Evolutionary conservation across 2,888 invertebrate species (phyloP).

Genomic region (Drosophila birchii): DNA sequence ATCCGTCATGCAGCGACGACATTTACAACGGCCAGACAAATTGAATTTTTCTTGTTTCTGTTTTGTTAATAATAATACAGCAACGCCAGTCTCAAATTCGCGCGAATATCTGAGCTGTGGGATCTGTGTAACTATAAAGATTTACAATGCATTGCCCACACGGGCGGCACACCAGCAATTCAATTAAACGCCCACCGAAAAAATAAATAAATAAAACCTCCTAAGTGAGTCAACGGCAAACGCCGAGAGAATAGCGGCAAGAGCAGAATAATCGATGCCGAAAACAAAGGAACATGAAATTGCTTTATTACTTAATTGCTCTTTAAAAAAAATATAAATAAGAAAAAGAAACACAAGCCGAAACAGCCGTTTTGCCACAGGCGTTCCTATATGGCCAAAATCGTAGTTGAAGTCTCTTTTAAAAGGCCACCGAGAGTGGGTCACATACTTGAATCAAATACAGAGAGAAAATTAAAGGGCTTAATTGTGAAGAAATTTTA

Average conservation of each 20-base stretch:
- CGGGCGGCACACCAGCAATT: conserved; percentile 67
- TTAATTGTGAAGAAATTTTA: neutral
- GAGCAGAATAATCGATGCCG: conserved; percentile 64
- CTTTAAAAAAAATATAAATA: conserved; percentile 66
- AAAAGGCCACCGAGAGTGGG: conserved; percentile 70
- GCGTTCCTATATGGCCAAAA: conserved; percentile 42
- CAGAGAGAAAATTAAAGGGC: neutral
- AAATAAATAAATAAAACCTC: conserved; percentile 57
- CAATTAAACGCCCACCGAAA: conserved; percentile 78
- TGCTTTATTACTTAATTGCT: conserved; percentile 81
- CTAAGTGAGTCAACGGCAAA: conserved; percentile 60
- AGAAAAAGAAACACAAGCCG: conserved; percentile 62
- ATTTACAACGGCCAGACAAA: conserved; percentile 73
- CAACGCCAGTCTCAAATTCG: conserved; percentile 23
- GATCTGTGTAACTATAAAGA: conserved; percentile 58
- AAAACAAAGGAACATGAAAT: conserved; percentile 80
- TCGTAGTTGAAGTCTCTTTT: conserved; percentile 51
- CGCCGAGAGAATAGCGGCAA: conserved; percentile 25
- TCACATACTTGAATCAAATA: conserved; percentile 53
- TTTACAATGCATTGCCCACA: conserved; percentile 72
- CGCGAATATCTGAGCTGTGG: conserved; percentile 62
- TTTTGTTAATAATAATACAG: conserved; percentile 6
- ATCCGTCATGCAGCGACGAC: conserved; percentile 72
- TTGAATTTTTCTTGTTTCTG: conserved; percentile 48
- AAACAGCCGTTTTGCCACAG: conserved; percentile 44